Evolutionary conservation across 2,797 vertebrate genomes (phyloP).

Genomic region (Hydrocynus forskahlii): DNA sequence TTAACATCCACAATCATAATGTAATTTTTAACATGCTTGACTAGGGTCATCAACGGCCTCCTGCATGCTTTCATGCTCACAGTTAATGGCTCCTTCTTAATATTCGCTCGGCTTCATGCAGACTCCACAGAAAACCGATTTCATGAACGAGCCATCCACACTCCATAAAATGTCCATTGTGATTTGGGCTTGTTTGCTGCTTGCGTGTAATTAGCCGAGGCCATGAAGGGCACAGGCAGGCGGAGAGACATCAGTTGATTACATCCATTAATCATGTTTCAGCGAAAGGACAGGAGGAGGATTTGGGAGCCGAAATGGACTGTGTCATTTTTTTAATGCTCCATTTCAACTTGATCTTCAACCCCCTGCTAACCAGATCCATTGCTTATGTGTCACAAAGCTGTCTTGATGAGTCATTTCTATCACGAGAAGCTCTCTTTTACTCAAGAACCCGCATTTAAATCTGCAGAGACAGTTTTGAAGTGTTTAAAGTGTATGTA

Average conservation of each 20-base stretch:
- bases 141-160: slow-evolving; percentile 35
- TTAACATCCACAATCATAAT: not conserved
- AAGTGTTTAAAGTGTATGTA: not conserved
- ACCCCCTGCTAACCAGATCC: slow-evolving; percentile 55
- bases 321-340: slow-evolving; percentile 68
- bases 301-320: slow-evolving; percentile 64
- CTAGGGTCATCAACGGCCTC: slow-evolving; percentile 28
- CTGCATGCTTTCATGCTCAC: slow-evolving; percentile 12
- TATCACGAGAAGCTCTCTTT: slow-evolving; percentile 31
- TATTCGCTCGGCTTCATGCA: slow-evolving; percentile 39
- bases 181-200: slow-evolving; percentile 69
- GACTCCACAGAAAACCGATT: slow-evolving; percentile 26
- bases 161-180: slow-evolving; percentile 65
- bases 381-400: slow-evolving; percentile 55
- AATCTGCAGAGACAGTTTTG: slow-evolving; percentile 12
- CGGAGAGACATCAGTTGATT: slow-evolving; percentile 73
- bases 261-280: slow-evolving; percentile 75
- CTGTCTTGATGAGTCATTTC: slow-evolving; percentile 56
- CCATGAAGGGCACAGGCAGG: slow-evolving; percentile 65
- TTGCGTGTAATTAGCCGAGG: slow-evolving; percentile 66
- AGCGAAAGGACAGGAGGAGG: slow-evolving; percentile 58
- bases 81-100: slow-evolving; percentile 35
- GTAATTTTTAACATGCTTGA: slow-evolving; percentile 25
- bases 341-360: slow-evolving; percentile 69
- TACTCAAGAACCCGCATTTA: slow-evolving; percentile 25